Conservation (phyloP, 1,140 invertebrate species). For the Condylostylus longicornis region DNA sequence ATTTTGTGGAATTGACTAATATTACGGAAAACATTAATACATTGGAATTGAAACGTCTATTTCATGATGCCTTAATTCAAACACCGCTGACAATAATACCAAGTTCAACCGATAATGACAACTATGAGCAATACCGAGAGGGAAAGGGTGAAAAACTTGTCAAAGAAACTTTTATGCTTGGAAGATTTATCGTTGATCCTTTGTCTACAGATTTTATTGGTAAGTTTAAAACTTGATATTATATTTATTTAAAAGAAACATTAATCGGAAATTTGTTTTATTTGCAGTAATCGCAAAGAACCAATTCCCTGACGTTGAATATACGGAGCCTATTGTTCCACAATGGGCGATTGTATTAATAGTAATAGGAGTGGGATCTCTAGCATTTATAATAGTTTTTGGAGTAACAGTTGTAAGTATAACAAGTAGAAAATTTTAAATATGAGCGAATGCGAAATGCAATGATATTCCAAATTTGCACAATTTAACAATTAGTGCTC, state of each 20-base stretch:
- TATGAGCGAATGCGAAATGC: too few relatives aligned
- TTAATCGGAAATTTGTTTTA: neutral
- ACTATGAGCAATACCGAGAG: too few relatives aligned
- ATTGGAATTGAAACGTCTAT: conserved; percentile 60
- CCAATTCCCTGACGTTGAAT: conserved; percentile 44
- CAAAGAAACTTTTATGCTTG: conserved; percentile 50
- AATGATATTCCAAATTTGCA: too few relatives aligned
- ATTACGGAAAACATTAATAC: conserved; percentile 64
- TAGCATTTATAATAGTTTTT: conserved; percentile 78
- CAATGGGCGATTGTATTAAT: conserved; percentile 88
- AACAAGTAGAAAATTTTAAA: too few relatives aligned
- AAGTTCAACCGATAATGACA: conserved; percentile 33
- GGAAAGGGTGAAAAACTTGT: conserved; percentile 25
- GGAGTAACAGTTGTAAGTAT: conserved; percentile 73
- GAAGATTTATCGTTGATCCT: conserved; percentile 68
- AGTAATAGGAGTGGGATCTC: conserved; percentile 73
- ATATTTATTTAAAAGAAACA: neutral
- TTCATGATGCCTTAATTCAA: conserved; percentile 58
- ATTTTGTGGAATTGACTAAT: conserved; percentile 66
- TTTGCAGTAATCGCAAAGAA: conserved; percentile 56
- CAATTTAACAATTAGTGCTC: too few relatives aligned
- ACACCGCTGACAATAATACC: conserved; percentile 35
- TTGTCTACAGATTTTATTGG: conserved; percentile 78
- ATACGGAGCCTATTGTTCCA: conserved; percentile 58
- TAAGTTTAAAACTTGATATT: too few relatives aligned